Conservation (phyloP, 2,888 invertebrate genomes). For the Scaptomyza polygonia region DNA sequence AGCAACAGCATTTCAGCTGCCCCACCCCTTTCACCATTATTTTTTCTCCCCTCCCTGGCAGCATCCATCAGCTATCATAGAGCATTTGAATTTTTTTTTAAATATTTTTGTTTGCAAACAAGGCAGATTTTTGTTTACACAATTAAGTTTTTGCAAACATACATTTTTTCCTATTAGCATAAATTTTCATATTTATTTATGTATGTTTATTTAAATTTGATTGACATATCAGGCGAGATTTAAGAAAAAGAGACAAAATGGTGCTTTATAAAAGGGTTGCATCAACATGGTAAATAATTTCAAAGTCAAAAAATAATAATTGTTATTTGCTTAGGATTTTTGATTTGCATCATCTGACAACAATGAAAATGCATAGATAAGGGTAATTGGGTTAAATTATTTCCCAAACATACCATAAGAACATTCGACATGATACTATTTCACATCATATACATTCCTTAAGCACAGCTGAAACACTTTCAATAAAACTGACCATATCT, state of each 20-base stretch:
- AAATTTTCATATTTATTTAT: slow-evolving; percentile 12
- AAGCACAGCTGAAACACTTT: neutral
- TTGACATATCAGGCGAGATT: slow-evolving; percentile 56
- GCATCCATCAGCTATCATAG: slow-evolving; percentile 50
- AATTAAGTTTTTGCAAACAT: slow-evolving; percentile 63
- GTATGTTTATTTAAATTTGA: slow-evolving; percentile 48
- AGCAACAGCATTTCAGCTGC: slow-evolving; percentile 1
- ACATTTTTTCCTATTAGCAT: slow-evolving; percentile 39
- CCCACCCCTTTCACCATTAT: neutral
- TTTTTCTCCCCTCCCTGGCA: slow-evolving; percentile 1
- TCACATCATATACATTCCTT: slow-evolving; percentile 1
- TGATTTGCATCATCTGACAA: slow-evolving; percentile 13
- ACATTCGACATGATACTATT: neutral
- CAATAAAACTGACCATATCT: slow-evolving; percentile 22
- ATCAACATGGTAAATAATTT: slow-evolving; percentile 40
- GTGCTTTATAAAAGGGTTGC: slow-evolving; percentile 51
- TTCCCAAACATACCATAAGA: neutral
- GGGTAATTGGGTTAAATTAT: neutral
- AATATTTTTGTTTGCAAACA: slow-evolving; percentile 31
- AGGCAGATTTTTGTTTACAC: slow-evolving; percentile 49
- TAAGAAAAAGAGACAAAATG: neutral
- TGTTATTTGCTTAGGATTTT: slow-evolving; percentile 39
- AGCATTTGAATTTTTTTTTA: slow-evolving; percentile 47
- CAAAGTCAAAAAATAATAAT: slow-evolving; percentile 8
- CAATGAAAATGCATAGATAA: neutral